These are phyloP conservation scores for Chloroceryle inda DNA, from an alignment of 2,797 vertebrate species.

Conservation along the genomic window DNA sequence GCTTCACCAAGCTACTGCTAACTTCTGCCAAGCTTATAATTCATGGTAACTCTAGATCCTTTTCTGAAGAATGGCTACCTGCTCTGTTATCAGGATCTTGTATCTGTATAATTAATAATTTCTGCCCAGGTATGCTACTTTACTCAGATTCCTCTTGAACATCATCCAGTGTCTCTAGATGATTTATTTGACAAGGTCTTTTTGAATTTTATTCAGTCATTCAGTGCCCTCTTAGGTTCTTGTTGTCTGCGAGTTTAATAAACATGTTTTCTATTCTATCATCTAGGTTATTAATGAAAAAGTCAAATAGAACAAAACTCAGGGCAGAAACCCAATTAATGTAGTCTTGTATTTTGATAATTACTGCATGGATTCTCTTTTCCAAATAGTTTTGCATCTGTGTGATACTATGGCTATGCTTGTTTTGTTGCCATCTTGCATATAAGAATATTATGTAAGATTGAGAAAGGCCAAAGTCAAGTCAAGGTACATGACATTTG, in stretches of 20 bases:
- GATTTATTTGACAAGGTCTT: background rate
- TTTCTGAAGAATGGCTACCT: background rate
- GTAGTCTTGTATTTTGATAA: background rate
- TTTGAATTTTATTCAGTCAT: slow-evolving; percentile 17
- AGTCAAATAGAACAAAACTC: background rate
- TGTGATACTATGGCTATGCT: background rate
- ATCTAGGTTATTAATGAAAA: slow-evolving; percentile 19
- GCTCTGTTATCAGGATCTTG: background rate
- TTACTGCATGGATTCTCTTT: background rate
- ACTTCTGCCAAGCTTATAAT: background rate
- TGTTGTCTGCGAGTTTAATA: slow-evolving; percentile 17
- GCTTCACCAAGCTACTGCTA: background rate
- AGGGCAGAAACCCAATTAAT: background rate
- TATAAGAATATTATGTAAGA: background rate
- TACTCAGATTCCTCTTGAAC: background rate
- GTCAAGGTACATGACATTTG: background rate
- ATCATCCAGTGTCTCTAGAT: background rate
- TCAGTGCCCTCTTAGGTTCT: background rate
- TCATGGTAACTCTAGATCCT: background rate
- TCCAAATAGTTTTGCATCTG: background rate
- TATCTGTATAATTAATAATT: background rate
- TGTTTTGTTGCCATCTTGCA: background rate
- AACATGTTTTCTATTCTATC: slow-evolving; percentile 22
- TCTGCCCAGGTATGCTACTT: background rate
- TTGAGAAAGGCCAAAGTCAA: background rate